These are phyloP conservation scores for Seladonia tumulorum DNA, from an alignment of 2,888 invertebrate genomes.

Conservation along the genomic window DNA sequence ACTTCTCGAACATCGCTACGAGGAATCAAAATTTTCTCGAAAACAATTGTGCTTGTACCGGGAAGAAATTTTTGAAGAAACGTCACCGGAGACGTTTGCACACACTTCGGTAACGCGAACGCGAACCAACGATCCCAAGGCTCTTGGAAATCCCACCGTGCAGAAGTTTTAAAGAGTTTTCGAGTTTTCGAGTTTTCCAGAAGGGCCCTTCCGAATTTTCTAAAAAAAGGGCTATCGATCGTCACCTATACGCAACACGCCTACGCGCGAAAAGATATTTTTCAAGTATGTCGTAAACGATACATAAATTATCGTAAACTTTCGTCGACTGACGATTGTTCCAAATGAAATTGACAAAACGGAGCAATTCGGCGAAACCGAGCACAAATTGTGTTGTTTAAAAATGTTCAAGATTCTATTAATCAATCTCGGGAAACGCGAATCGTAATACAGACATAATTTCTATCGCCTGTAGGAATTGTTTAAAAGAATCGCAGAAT, in stretches of 20 bases:
- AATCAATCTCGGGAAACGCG: too few species aligned
- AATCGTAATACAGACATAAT: too few species aligned
- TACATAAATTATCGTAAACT: background rate
- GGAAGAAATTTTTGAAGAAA: conserved; percentile 6
- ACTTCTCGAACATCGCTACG: background rate
- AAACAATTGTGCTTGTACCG: background rate
- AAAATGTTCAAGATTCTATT: background rate
- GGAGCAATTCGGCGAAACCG: background rate
- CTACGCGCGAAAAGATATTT: background rate
- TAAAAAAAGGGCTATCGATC: conserved; percentile 49
- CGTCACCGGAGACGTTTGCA: conserved; percentile 17
- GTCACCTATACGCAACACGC: background rate
- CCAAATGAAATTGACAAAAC: background rate
- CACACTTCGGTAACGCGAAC: conserved; percentile 6
- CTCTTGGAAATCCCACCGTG: background rate
- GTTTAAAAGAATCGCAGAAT: background rate
- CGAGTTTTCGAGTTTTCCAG: background rate
- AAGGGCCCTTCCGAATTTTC: conserved; percentile 24
- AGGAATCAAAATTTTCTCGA: background rate
- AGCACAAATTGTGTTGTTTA: background rate
- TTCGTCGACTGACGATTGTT: background rate
- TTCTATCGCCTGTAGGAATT: background rate
- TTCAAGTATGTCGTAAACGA: background rate
- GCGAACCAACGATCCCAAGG: background rate
- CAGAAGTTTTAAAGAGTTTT: conserved; percentile 33